phyloP scores from a whole-genome alignment of 2,888 invertebrate species.

The Philhelius pedissequus region DNA sequence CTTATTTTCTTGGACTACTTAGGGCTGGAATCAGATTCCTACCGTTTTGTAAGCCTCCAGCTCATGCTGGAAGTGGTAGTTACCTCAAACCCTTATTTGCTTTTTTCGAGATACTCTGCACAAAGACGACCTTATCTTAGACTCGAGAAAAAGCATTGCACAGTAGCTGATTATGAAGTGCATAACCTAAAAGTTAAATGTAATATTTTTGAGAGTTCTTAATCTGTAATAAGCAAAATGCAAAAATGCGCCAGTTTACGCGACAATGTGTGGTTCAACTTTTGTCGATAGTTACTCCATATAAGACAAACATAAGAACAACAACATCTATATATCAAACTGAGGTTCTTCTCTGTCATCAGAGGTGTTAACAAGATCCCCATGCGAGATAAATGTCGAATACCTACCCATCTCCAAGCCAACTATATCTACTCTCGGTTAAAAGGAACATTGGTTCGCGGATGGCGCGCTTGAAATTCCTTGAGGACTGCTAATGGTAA shows the following conservation, averaged over 20 bases:
- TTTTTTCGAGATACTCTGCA: too few relatives aligned
- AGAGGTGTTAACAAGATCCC: slow-evolving; percentile 63
- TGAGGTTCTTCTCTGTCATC: slow-evolving; percentile 18
- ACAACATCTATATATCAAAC: slow-evolving; percentile 22
- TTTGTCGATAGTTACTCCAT: slow-evolving; percentile 9
- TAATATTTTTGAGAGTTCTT: too few relatives aligned
- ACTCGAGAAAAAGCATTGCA: too few relatives aligned
- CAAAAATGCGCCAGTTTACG: not conserved
- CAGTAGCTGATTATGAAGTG: too few relatives aligned
- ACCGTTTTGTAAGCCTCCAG: too few relatives aligned
- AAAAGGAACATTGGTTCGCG: slow-evolving; percentile 43
- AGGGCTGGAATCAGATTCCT: too few relatives aligned
- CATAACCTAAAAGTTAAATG: too few relatives aligned
- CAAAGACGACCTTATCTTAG: too few relatives aligned
- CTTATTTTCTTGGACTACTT: too few relatives aligned
- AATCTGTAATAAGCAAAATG: not conserved
- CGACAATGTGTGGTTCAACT: not conserved
- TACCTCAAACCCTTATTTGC: too few relatives aligned
- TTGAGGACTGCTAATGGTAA: not conserved
- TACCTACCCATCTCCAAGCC: not conserved
- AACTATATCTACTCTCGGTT: slow-evolving; percentile 1
- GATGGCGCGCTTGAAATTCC: slow-evolving; percentile 57
- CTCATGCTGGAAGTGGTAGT: too few relatives aligned
- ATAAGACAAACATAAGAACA: slow-evolving; percentile 20
- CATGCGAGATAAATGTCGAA: slow-evolving; percentile 38